Percentiles rank a stretch among this genome's conserved stretches.
phyloP scores from a whole-genome alignment of 2,113 vertebrate species.

The Pedetes capensis region DNA sequence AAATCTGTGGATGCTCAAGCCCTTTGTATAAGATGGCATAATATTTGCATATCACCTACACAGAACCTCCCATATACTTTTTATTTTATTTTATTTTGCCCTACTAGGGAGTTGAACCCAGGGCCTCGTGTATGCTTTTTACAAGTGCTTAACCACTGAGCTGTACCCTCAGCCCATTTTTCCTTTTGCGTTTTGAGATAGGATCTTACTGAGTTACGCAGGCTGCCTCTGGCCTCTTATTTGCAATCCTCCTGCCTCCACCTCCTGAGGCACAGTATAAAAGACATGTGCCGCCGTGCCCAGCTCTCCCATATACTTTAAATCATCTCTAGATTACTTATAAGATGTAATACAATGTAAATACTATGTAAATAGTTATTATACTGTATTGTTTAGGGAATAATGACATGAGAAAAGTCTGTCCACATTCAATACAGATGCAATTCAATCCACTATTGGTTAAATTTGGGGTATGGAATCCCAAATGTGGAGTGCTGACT shows the following conservation, averaged over 20 bases:
- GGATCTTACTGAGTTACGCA: no score
- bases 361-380: not conserved
- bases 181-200: no score
- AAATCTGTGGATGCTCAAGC: not conserved
- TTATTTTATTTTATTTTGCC: no score
- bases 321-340: not conserved
- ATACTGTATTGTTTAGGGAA: not conserved
- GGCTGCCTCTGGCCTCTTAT: no score
- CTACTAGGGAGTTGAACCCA: no score
- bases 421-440: not conserved
- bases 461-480: not conserved
- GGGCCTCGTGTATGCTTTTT: no score
- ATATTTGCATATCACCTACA: not conserved
- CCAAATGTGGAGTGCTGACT: not conserved
- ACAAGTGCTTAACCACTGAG: no score
- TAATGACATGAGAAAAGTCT: not conserved
- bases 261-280: no score
- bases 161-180: no score
- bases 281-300: no score
- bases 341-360: not conserved
- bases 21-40: not conserved
- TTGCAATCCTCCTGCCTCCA: no score
- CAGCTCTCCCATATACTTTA: not conserved
- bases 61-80: not conserved
- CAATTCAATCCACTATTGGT: not conserved